phyloP scores from a whole-genome alignment of 2,888 invertebrate species.

The Archaeoteleia sp. region DNA sequence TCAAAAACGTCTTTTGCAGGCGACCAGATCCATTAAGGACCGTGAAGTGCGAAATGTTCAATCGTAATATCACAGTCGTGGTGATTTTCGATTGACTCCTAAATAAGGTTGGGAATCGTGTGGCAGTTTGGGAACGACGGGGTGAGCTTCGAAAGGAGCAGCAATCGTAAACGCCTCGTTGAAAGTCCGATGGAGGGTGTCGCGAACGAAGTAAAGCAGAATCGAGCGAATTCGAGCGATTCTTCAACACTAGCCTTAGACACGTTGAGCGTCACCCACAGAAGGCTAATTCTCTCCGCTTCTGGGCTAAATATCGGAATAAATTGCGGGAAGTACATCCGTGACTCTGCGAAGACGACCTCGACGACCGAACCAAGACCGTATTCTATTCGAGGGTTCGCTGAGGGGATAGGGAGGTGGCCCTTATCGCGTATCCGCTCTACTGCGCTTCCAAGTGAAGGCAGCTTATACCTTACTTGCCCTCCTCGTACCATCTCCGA shows the following conservation, averaged over 20 bases:
- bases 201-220: slow-evolving; percentile 33
- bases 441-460: slow-evolving; percentile 69
- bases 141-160: slow-evolving; percentile 42
- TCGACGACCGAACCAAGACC: slow-evolving; percentile 38
- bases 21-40: slow-evolving; percentile 20
- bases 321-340: slow-evolving; percentile 65
- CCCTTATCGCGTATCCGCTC: slow-evolving; percentile 72
- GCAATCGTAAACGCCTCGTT: slow-evolving; percentile 62
- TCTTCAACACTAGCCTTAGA: slow-evolving; percentile 29
- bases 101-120: slow-evolving; percentile 43
- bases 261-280: slow-evolving; percentile 39
- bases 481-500: slow-evolving; percentile 15
- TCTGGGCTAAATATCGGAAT: slow-evolving; percentile 70
- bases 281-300: slow-evolving; percentile 56
- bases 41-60: slow-evolving; percentile 28
- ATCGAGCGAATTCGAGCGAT: slow-evolving; percentile 21
- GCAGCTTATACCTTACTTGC: slow-evolving; percentile 61
- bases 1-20: slow-evolving; percentile 27
- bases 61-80: slow-evolving; percentile 48
- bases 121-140: slow-evolving; percentile 44
- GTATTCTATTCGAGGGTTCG: slow-evolving; percentile 42
- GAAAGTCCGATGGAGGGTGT: slow-evolving; percentile 61
- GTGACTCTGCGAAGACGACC: slow-evolving; percentile 43
- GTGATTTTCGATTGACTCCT: slow-evolving; percentile 57
- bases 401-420: slow-evolving; percentile 54